Evolutionary conservation across 1,140 invertebrate genomes (phyloP).

Genomic region (Drosophila orosa): DNA sequence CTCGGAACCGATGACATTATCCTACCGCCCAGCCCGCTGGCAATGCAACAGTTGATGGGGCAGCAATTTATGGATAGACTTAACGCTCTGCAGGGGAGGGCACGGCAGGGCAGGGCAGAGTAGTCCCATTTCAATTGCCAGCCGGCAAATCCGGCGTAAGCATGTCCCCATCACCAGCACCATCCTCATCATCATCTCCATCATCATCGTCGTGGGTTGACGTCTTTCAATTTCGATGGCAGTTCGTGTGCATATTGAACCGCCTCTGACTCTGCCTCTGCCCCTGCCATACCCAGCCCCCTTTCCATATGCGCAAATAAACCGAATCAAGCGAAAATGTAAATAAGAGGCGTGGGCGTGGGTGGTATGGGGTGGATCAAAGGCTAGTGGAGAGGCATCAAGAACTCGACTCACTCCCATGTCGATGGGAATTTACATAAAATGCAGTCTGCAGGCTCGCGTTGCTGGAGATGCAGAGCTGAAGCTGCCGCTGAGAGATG

Average conservation of each 20-base stretch:
- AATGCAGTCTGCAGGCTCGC: conserved; percentile 54
- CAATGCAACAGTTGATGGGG: conserved; percentile 51
- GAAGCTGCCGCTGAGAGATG: background rate
- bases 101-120: conserved; percentile 10
- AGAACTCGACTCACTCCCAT: conserved; percentile 50
- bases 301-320: conserved; percentile 75
- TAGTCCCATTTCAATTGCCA: conserved; percentile 48
- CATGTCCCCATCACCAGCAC: conserved; percentile 39
- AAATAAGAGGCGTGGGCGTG: conserved; percentile 71
- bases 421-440: conserved; percentile 73
- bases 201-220: conserved; percentile 7
- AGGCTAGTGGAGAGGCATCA: conserved; percentile 28
- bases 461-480: conserved; percentile 16
- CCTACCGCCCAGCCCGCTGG: conserved; percentile 20
- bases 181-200: conserved; percentile 14
- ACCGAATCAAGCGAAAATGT: conserved; percentile 82
- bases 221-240: conserved; percentile 55
- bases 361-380: background rate
- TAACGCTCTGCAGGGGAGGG: conserved; percentile 34
- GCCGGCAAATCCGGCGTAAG: conserved; percentile 49
- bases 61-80: conserved; percentile 52
- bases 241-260: conserved; percentile 41
- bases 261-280: too few relatives aligned
- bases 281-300: conserved; percentile 2
- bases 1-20: conserved; percentile 45